A percentile compares a stretch with the other conserved stretches of the same genome.
Evolutionary conservation across 1,140 invertebrate species (phyloP).

Genomic region (Eumeta japonica): DNA sequence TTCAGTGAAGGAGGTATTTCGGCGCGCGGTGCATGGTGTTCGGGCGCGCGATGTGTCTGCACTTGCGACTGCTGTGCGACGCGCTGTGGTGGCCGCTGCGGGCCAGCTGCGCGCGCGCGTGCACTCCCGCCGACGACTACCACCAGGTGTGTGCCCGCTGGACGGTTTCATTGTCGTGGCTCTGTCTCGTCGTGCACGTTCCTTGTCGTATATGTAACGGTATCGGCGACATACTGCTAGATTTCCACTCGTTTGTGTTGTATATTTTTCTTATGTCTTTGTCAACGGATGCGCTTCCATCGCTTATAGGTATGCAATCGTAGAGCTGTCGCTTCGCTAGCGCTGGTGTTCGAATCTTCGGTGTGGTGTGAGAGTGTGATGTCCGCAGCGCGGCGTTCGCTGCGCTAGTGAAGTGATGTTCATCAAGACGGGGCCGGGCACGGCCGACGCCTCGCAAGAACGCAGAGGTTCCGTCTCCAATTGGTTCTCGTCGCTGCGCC

Average conservation of each 20-base stretch:
- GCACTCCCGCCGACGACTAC: slow-evolving; percentile 44
- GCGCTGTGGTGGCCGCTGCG: slow-evolving; percentile 51
- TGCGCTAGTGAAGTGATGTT: slow-evolving; percentile 50
- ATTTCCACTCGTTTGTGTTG: slow-evolving; percentile 21
- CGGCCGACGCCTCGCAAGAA: slow-evolving; percentile 39
- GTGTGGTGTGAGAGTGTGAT: slow-evolving; percentile 34
- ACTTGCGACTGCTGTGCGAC: slow-evolving; percentile 47
- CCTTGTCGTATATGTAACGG: not conserved
- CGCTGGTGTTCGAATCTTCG: slow-evolving; percentile 18
- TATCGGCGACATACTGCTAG: not conserved
- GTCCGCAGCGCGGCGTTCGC: slow-evolving; percentile 31
- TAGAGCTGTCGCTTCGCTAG: slow-evolving; percentile 31
- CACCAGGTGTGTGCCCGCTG: slow-evolving; percentile 46
- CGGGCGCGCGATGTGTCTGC: slow-evolving; percentile 51
- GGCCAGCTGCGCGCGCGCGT: slow-evolving; percentile 38
- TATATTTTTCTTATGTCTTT: slow-evolving; percentile 24
- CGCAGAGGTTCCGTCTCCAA: slow-evolving; percentile 64
- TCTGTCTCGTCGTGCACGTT: not conserved
- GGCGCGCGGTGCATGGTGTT: slow-evolving; percentile 49
- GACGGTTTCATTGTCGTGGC: slow-evolving; percentile 20
- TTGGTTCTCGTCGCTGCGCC: slow-evolving; percentile 75
- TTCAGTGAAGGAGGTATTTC: slow-evolving; percentile 50
- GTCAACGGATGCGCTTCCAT: too few relatives aligned
- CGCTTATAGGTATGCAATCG: slow-evolving; percentile 41
- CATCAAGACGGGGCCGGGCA: slow-evolving; percentile 47